Conservation (phyloP, 2,797 vertebrate genomes). For the Tauraco hartlaubi region DNA sequence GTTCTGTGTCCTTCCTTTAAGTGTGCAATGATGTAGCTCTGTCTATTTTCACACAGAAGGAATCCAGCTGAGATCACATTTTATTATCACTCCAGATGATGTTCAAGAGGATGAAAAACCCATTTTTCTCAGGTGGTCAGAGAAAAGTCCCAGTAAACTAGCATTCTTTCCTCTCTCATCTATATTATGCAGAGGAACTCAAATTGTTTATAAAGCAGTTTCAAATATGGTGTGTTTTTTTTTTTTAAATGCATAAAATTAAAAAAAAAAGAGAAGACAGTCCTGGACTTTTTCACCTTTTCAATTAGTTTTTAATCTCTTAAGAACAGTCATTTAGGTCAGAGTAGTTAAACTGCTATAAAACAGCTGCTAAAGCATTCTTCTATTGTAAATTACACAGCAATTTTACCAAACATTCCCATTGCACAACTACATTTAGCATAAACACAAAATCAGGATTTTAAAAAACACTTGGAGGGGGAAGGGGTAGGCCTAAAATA, state of each 20-base stretch:
- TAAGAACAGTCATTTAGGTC: constrained; percentile 11
- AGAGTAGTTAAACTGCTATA: constrained; percentile 40
- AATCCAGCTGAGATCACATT: constrained; percentile 46
- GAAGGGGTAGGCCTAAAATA: neutral
- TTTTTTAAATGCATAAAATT: neutral
- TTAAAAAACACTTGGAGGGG: neutral
- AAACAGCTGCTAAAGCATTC: constrained; percentile 36
- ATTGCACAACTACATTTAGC: neutral
- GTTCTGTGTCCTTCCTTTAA: constrained; percentile 7
- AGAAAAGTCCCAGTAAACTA: constrained; percentile 22
- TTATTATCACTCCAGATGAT: constrained; percentile 49
- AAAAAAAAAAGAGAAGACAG: neutral
- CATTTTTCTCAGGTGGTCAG: constrained; percentile 31
- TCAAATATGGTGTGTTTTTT: neutral
- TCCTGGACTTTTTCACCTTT: constrained; percentile 32
- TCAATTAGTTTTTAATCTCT: constrained; percentile 40
- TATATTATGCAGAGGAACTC: constrained; percentile 12
- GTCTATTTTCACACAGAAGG: constrained; percentile 12
- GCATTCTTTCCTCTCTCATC: neutral
- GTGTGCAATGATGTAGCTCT: constrained; percentile 10
- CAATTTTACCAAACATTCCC: constrained; percentile 7
- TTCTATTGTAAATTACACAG: constrained; percentile 9
- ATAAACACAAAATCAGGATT: constrained; percentile 12
- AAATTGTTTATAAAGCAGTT: constrained; percentile 5
- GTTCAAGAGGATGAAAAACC: constrained; percentile 19